Evolutionary conservation across 2,797 vertebrate genomes (phyloP).

Genomic region (Austrolebias charrua): DNA sequence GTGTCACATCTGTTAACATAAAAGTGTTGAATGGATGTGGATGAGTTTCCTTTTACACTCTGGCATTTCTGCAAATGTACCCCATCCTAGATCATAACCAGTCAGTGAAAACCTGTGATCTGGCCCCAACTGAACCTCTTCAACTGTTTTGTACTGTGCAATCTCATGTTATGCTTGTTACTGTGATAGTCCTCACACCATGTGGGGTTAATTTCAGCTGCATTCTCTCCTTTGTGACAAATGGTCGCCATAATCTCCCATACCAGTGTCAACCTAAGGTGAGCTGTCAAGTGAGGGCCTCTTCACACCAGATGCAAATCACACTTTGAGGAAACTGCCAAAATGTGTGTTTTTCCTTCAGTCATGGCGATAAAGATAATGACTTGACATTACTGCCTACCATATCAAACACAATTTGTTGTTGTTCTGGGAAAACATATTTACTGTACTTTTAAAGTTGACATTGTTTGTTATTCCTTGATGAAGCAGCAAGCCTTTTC

Average conservation of each 20-base stretch:
- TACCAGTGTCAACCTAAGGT: slow-evolving; percentile 48
- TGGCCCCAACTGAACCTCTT: background rate
- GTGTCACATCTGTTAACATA: slow-evolving; percentile 2
- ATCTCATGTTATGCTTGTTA: slow-evolving; percentile 59
- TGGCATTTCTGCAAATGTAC: slow-evolving; percentile 11
- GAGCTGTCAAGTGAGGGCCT: slow-evolving; percentile 43
- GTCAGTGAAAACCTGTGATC: background rate
- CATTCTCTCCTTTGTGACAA: slow-evolving; percentile 66
- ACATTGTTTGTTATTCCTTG: slow-evolving; percentile 38
- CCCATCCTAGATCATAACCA: slow-evolving; percentile 9
- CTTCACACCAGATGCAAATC: slow-evolving; percentile 55
- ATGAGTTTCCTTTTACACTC: slow-evolving; percentile 10
- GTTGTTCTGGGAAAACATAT: slow-evolving; percentile 52
- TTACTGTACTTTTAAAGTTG: slow-evolving; percentile 49
- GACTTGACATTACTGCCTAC: slow-evolving; percentile 55
- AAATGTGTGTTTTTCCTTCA: slow-evolving; percentile 54
- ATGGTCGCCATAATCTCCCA: slow-evolving; percentile 64
- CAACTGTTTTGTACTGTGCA: slow-evolving; percentile 24
- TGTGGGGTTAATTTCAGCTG: slow-evolving; percentile 43
- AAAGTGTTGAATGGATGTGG: slow-evolving; percentile 12
- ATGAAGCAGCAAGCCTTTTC: slow-evolving; percentile 51
- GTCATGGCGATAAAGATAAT: slow-evolving; percentile 60
- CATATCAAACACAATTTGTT: slow-evolving; percentile 52
- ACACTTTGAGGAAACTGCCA: slow-evolving; percentile 42
- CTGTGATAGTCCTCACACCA: slow-evolving; percentile 41